Percentiles rank a stretch among this genome's conserved stretches.
phyloP scores from a whole-genome alignment of 2,888 invertebrate species.

The Aethes cnicana region DNA sequence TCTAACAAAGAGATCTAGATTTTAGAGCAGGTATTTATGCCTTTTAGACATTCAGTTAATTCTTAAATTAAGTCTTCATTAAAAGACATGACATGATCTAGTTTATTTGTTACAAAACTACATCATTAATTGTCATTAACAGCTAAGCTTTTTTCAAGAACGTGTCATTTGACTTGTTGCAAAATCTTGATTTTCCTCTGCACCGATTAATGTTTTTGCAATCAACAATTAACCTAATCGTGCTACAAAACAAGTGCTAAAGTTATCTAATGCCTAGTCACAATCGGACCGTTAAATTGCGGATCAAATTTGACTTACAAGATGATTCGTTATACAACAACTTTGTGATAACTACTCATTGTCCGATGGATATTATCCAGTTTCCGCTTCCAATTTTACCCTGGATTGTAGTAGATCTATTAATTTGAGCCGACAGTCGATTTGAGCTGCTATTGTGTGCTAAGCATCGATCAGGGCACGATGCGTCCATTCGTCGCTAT shows the following conservation, averaged over 20 bases:
- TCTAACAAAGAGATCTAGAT: constrained; percentile 13
- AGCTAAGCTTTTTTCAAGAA: too few relatives aligned
- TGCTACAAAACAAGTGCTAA: constrained; percentile 29
- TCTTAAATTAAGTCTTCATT: neutral
- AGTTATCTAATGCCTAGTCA: constrained; percentile 40
- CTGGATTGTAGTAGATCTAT: constrained; percentile 43
- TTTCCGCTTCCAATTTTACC: constrained; percentile 63
- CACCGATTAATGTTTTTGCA: constrained; percentile 10
- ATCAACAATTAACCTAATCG: constrained; percentile 24
- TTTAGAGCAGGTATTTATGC: constrained; percentile 1
- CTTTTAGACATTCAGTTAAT: neutral
- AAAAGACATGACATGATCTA: neutral
- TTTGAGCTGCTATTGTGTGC: constrained; percentile 37
- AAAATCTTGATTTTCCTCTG: neutral
- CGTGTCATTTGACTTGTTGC: neutral
- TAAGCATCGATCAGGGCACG: constrained; percentile 38
- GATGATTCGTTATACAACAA: constrained; percentile 42
- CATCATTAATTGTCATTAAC: too few relatives aligned
- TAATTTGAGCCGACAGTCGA: constrained; percentile 34
- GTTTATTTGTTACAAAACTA: constrained; percentile 8
- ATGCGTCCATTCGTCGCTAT: constrained; percentile 46
- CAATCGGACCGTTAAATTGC: constrained; percentile 43
- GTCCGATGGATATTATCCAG: constrained; percentile 49
- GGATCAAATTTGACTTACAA: constrained; percentile 34
- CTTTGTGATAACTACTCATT: constrained; percentile 50